These are phyloP conservation scores for Cheilosia vernalis DNA, from an alignment of 2,888 invertebrate genomes.

Conservation along the genomic window DNA sequence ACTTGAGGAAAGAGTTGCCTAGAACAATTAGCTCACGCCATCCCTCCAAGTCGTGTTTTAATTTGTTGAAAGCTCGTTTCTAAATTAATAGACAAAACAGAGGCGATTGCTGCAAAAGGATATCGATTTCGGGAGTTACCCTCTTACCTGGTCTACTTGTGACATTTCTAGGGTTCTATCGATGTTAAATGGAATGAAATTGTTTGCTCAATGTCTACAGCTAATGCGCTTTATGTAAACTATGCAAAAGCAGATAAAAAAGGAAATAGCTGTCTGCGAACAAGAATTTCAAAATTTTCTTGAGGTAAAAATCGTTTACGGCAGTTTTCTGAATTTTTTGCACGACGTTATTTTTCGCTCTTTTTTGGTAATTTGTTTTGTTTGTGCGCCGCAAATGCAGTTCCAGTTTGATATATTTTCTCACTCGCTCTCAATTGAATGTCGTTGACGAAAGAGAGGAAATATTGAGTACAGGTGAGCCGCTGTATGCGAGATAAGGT, in stretches of 20 bases:
- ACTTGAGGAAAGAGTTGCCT: slow-evolving; percentile 88
- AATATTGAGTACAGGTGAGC: slow-evolving; percentile 2
- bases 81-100: slow-evolving; percentile 78
- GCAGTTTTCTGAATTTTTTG: slow-evolving; percentile 58
- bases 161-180: slow-evolving; percentile 74
- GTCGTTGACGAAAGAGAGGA: background rate
- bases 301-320: slow-evolving; percentile 47
- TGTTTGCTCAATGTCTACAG: slow-evolving; percentile 1
- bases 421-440: slow-evolving; percentile 7
- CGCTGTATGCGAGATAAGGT: slow-evolving; percentile 36
- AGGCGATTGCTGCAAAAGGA: slow-evolving; percentile 19
- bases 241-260: background rate
- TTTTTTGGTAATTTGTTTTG: slow-evolving; percentile 64
- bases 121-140: slow-evolving; percentile 60
- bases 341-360: slow-evolving; percentile 40
- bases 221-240: slow-evolving; percentile 32
- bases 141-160: slow-evolving; percentile 78
- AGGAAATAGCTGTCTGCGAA: background rate
- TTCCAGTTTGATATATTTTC: slow-evolving; percentile 1
- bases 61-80: slow-evolving; percentile 89
- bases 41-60: slow-evolving; percentile 89
- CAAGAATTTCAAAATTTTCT: slow-evolving; percentile 15
- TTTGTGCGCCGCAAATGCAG: slow-evolving; percentile 57
- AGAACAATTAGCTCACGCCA: slow-evolving; percentile 90
- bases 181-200: slow-evolving; percentile 6